Evolutionary conservation across 2,888 invertebrate species (phyloP).

Genomic region (Orthosia gracilis): DNA sequence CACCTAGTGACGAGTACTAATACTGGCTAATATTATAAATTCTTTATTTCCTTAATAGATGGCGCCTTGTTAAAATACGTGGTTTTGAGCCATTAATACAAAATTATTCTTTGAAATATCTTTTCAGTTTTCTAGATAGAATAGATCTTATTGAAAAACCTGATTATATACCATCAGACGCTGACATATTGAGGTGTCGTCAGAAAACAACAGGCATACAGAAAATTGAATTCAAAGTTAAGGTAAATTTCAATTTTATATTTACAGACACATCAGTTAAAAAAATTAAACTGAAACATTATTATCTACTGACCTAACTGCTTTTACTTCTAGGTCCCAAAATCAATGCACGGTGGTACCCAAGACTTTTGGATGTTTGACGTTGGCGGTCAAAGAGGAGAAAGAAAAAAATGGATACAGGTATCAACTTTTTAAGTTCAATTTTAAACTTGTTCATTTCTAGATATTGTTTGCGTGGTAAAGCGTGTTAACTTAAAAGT

Average conservation of each 20-base stretch:
- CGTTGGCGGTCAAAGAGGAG: conserved; percentile 96
- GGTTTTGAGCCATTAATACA: background rate
- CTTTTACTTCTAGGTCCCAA: conserved; percentile 89
- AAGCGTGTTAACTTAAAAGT: no score
- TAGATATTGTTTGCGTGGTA: no score
- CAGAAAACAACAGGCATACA: conserved; percentile 94
- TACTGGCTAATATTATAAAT: background rate
- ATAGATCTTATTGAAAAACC: conserved; percentile 92
- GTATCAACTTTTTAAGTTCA: conserved; percentile 69
- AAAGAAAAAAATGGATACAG: conserved; percentile 96
- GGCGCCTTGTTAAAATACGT: conserved; percentile 14
- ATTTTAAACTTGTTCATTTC: no score
- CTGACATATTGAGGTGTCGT: conserved; percentile 95
- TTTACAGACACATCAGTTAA: no score
- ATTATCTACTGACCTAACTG: no score
- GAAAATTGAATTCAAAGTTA: conserved; percentile 94
- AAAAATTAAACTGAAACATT: no score
- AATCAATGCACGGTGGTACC: conserved; percentile 93
- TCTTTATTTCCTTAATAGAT: conserved; percentile 35
- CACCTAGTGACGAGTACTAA: conserved; percentile 39
- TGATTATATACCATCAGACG: conserved; percentile 93
- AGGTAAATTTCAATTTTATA: conserved; percentile 81
- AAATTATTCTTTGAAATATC: background rate
- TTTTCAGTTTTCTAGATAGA: conserved; percentile 94
- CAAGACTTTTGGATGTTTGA: conserved; percentile 96